A percentile compares a stretch with the other conserved stretches of the same genome.
These are phyloP conservation scores for Melanocharis versteri DNA, from an alignment of 2,113 vertebrate genomes.

Conservation along the genomic window DNA sequence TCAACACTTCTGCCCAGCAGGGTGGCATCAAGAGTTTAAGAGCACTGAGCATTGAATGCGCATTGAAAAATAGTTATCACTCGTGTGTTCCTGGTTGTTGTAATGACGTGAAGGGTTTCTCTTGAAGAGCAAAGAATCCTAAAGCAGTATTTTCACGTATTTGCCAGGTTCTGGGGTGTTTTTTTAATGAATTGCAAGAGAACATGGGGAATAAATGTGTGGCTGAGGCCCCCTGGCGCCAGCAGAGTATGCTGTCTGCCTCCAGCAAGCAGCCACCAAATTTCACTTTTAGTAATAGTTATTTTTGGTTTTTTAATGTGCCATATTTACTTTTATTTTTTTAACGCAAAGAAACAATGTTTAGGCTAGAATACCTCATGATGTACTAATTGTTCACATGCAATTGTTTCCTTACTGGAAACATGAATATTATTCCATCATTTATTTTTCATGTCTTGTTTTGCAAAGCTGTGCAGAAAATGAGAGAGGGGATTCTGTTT, in stretches of 20 bases:
- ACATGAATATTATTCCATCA: rapidly evolving
- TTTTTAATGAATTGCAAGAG: background rate
- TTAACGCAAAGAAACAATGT: background rate
- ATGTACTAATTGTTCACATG: background rate
- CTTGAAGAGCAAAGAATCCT: background rate
- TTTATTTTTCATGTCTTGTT: background rate
- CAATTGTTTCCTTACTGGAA: background rate
- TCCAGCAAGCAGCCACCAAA: rapidly evolving
- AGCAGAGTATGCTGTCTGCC: background rate
- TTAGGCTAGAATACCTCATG: background rate
- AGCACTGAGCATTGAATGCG: background rate
- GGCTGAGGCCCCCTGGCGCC: constrained; percentile 66
- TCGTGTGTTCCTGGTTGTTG: rapidly evolving
- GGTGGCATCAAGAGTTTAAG: background rate
- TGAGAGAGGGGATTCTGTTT: background rate
- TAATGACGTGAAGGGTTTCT: rapidly evolving
- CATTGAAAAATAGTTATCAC: background rate
- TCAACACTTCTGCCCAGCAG: rapidly evolving
- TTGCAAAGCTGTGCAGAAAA: background rate
- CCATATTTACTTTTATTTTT: background rate
- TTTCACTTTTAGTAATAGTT: background rate
- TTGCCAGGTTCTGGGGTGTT: rapidly evolving
- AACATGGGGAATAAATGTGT: background rate
- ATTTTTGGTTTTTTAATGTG: background rate
- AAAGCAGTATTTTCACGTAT: background rate